Percentiles rank a stretch among this genome's conserved stretches.
phyloP scores from a whole-genome alignment of 2,888 invertebrate species.

The Cyclophora punctaria region DNA sequence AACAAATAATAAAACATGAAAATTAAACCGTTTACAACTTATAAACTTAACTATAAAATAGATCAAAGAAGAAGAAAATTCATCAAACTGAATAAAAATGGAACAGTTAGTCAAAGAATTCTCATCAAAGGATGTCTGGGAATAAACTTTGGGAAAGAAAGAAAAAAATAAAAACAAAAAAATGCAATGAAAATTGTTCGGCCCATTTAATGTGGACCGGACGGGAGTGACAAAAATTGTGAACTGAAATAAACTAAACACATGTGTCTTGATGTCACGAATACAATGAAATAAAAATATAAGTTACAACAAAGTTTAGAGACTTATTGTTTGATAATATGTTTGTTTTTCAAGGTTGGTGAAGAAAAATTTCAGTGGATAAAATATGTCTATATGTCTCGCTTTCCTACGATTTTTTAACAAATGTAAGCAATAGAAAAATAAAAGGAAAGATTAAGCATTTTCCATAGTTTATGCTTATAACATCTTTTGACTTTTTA shows the following conservation, averaged over 20 bases:
- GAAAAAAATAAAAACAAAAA: conserved; percentile 41
- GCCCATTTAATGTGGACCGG: conserved; percentile 73
- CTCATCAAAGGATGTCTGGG: conserved; percentile 67
- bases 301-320: conserved; percentile 16
- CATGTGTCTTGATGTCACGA: conserved; percentile 60
- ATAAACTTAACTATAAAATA: conserved; percentile 17
- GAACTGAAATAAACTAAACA: conserved; percentile 70
- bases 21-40: conserved; percentile 6
- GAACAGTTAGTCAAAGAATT: conserved; percentile 36
- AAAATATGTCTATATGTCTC: too few species aligned
- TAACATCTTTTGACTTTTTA: too few species aligned
- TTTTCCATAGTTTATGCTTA: too few species aligned
- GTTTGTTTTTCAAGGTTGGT: not conserved
- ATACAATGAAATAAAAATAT: conserved; percentile 15
- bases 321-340: not conserved
- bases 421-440: too few species aligned
- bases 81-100: conserved; percentile 48
- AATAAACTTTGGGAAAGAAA: conserved; percentile 39
- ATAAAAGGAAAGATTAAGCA: too few species aligned
- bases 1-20: conserved; percentile 5
- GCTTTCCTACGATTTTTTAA: too few species aligned
- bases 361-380: not conserved
- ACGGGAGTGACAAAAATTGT: conserved; percentile 72
- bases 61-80: conserved; percentile 27
- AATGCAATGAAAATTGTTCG: conserved; percentile 62